A percentile compares a stretch with the other conserved stretches of the same genome.
Conservation (phyloP, 2,888 invertebrate genomes). For the Drosophila kuntzei region DNA sequence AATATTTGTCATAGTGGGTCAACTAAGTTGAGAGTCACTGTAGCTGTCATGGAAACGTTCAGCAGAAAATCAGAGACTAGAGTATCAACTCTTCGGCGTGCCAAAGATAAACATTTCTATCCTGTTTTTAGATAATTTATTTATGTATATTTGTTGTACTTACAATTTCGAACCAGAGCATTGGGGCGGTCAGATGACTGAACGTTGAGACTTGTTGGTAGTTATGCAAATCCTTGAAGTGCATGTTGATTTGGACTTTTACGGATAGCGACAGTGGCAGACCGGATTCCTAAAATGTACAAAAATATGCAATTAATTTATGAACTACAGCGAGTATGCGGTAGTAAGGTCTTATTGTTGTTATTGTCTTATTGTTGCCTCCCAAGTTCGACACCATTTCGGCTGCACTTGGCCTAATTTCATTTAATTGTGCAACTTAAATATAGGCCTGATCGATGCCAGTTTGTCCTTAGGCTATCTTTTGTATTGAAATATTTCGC, state of each 20-base stretch:
- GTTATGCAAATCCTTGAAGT: conserved; percentile 89
- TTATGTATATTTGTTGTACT: conserved; percentile 85
- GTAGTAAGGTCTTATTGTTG: conserved; percentile 20
- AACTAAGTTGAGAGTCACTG: no score
- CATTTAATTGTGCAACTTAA: conserved; percentile 49
- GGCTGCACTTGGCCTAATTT: conserved; percentile 68
- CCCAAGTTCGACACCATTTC: conserved; percentile 54
- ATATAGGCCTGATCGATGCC: conserved; percentile 47
- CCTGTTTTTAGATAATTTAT: neutral
- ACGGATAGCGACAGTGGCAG: conserved; percentile 92
- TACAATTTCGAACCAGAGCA: conserved; percentile 96
- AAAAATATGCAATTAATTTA: conserved; percentile 50
- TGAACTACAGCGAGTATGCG: conserved; percentile 28
- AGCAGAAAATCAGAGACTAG: no score
- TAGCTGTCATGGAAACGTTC: no score
- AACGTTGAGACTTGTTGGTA: conserved; percentile 90
- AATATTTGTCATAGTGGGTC: no score
- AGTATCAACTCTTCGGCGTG: no score
- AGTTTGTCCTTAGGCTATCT: conserved; percentile 45
- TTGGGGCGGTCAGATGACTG: conserved; percentile 90
- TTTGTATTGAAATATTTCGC: conserved; percentile 15
- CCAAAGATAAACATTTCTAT: no score
- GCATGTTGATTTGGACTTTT: conserved; percentile 95
- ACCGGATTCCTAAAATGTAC: conserved; percentile 88
- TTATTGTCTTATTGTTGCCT: conserved; percentile 8